Evolutionary conservation across 2,797 vertebrate species (phyloP).

Genomic region (Coccyzus lansbergi): DNA sequence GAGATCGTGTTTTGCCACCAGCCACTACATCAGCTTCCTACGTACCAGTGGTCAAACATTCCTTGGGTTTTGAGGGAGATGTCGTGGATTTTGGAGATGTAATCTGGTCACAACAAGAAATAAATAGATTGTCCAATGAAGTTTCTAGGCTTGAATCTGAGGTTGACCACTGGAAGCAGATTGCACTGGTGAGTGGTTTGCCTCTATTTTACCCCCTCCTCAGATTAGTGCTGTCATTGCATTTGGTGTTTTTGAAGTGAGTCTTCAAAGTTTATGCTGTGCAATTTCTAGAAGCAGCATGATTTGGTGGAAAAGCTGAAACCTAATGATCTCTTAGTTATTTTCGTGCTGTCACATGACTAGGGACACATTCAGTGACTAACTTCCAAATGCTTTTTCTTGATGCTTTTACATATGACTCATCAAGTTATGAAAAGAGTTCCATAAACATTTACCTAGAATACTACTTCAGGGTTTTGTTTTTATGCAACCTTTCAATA

Average conservation of each 20-base stretch:
- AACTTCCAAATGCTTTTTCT: not conserved
- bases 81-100: conserved; percentile 94
- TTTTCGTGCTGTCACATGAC: not conserved
- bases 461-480: not conserved
- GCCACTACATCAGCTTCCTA: conserved; percentile 78
- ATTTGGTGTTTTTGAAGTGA: not conserved
- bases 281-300: not conserved
- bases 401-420: not conserved
- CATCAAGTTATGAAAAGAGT: not conserved
- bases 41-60: conserved; percentile 71
- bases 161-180: conserved; percentile 89
- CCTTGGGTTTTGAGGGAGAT: conserved; percentile 86
- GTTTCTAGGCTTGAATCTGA: conserved; percentile 89
- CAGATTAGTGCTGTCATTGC: not conserved
- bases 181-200: conserved; percentile 84
- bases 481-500: not conserved
- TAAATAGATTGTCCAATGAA: conserved; percentile 91
- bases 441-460: not conserved
- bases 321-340: not conserved
- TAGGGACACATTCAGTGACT: not conserved
- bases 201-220: not conserved
- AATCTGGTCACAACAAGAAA: conserved; percentile 96
- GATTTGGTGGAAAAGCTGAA: not conserved
- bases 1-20: conserved; percentile 46
- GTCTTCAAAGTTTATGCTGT: not conserved